These are phyloP conservation scores for Oceanodroma leucorhoa DNA, from an alignment of 2,797 vertebrate genomes.

Conservation along the genomic window DNA sequence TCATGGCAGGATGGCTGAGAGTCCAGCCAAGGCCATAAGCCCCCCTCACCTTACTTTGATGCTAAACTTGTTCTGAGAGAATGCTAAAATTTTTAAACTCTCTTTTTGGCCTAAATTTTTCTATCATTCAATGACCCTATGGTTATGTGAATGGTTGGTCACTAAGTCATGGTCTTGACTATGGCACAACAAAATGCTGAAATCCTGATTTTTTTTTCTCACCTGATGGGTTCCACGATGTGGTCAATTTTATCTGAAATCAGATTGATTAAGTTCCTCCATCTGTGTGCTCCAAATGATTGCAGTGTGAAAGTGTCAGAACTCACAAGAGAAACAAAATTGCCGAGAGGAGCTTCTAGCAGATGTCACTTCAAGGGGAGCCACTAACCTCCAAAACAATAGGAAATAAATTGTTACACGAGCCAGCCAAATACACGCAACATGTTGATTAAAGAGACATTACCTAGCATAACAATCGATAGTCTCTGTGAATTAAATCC, in stretches of 20 bases:
- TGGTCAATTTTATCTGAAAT: neutral
- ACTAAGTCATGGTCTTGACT: neutral
- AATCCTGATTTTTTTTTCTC: neutral
- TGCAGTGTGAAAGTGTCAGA: neutral
- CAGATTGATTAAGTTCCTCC: neutral
- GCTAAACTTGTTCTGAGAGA: neutral
- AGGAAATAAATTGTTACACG: neutral
- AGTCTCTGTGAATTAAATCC: neutral
- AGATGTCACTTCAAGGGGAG: constrained; percentile 27
- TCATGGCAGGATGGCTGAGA: neutral
- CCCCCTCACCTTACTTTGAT: neutral
- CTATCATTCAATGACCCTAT: neutral
- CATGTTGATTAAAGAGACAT: neutral
- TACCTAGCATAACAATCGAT: neutral
- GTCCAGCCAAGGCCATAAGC: neutral
- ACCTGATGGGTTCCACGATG: neutral
- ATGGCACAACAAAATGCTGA: neutral
- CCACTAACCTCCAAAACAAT: neutral
- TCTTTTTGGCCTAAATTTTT: neutral
- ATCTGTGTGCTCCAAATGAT: neutral
- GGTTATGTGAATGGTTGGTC: neutral
- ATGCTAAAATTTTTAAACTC: neutral
- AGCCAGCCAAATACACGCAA: neutral
- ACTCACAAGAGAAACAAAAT: constrained; percentile 6
- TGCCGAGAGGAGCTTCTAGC: neutral